These are phyloP conservation scores for Halcyon leucocephala DNA, from an alignment of 2,797 vertebrate species.

Conservation along the genomic window DNA sequence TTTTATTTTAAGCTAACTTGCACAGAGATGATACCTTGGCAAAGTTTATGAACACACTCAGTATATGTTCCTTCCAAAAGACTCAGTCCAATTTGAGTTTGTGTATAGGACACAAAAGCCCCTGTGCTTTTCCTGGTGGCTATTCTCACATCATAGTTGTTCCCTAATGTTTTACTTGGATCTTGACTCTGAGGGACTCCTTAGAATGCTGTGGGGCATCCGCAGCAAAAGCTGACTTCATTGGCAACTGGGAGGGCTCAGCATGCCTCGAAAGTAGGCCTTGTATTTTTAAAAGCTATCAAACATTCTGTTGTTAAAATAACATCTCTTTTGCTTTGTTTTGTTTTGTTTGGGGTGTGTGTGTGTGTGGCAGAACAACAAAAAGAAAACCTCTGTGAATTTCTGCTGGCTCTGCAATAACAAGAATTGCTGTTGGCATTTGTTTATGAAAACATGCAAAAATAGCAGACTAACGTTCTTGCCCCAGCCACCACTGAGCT, in stretches of 20 bases:
- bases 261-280: not conserved
- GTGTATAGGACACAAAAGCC: not conserved
- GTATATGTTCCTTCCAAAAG: not conserved
- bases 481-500: not conserved
- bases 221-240: not conserved
- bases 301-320: conserved; percentile 23
- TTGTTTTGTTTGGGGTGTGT: too few species aligned
- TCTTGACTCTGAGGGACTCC: not conserved
- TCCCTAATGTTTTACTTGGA: not conserved
- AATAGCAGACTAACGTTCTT: not conserved
- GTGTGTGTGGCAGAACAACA: not conserved
- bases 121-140: not conserved
- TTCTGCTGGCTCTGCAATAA: conserved; percentile 43
- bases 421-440: not conserved
- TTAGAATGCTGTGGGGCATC: not conserved
- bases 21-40: not conserved
- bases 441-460: conserved; percentile 37
- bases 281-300: conserved; percentile 31
- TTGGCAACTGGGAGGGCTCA: not conserved
- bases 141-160: not conserved
- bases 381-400: not conserved
- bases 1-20: not conserved
- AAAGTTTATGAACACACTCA: not conserved
- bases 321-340: not conserved
- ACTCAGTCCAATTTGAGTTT: not conserved